Evolutionary conservation across 1,140 invertebrate genomes (phyloP), one percentile per base, ranked within the genome.

Genomic region (Plectrocnemia conspersa): DNA sequence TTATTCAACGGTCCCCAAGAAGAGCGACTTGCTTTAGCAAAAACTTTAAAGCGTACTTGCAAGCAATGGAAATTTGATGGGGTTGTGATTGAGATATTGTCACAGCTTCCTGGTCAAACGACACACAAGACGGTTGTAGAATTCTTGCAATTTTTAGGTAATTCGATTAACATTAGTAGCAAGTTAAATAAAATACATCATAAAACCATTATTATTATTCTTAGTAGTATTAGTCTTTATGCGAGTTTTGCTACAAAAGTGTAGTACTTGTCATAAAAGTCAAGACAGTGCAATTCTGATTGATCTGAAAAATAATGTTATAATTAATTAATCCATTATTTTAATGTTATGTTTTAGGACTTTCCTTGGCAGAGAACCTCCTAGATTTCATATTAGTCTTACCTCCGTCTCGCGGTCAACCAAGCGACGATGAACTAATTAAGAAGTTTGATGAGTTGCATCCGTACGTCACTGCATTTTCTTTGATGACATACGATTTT

Each of bases 401-500:
- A 62, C 93, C 93, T 24, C 91, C 93, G 16, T 83, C 76, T 36
- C 73, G 82, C 63, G 81, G 82, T 63, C 84, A 82, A 57, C 68
- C 73, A 3, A 72, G 72, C 45, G 83, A 88, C 62, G 79, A 90
- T 64, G 92, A 97, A 74, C 77, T 77, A 19, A 77, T 82, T 54
- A 73, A 85, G 53, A 81, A 93, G 60, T 91, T 93, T 72, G 82
- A 89, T 63, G 77, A 78, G 33, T 76, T 97, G 10, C 82, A 84
- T 61, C 78, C 84, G 22, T 75, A 85, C 69, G 79, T 97, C 1
- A 84, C 86, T 65, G 85, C 82, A 45, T 93, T 97, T 67, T 94
- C 91, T 32, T 75, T 97, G 1, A 95, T 96, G 92, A 96, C 92
- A 1, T 97, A 97, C 70, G 94, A 97, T 70, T 97, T 84, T 71